Evolutionary conservation across 2,113 vertebrate genomes (phyloP).

Genomic region (Heterotis niloticus): DNA sequence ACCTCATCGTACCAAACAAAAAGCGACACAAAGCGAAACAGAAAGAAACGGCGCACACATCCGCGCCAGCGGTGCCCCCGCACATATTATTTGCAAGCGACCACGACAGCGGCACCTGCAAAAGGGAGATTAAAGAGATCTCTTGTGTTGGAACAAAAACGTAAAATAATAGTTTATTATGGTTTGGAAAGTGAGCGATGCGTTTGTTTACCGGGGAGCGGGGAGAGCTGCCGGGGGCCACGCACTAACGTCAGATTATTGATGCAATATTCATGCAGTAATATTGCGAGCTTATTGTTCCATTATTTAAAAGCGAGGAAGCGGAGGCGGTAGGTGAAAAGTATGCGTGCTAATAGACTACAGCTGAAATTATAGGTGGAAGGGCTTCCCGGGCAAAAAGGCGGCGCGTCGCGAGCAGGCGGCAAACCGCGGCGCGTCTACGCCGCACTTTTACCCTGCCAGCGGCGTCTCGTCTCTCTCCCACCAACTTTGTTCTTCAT

Average conservation of each 20-base stretch:
- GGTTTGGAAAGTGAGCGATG: conserved; percentile 9
- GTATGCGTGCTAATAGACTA: conserved; percentile 46
- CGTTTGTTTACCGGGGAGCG: conserved; percentile 25
- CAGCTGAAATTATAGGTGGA: conserved; percentile 55
- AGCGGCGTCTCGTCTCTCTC: conserved; percentile 16
- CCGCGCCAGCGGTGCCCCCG: conserved; percentile 21
- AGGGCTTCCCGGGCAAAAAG: conserved; percentile 61
- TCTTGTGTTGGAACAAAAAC: conserved; percentile 10
- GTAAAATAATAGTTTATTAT: conserved; percentile 27
- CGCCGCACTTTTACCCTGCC: conserved; percentile 4
- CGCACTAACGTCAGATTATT: conserved; percentile 62
- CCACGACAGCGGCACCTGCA: conserved; percentile 10
- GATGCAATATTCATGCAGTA: conserved; percentile 69
- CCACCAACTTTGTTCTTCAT: conserved; percentile 41
- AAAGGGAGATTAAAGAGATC: conserved; percentile 13
- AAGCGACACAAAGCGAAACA: too few relatives aligned
- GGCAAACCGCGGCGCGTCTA: too few relatives aligned
- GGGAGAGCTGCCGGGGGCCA: conserved; percentile 41
- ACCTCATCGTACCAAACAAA: conserved; percentile 26
- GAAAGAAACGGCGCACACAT: conserved; percentile 38
- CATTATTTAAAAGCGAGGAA: conserved; percentile 59
- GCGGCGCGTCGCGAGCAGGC: not conserved
- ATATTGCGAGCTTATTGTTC: conserved; percentile 57
- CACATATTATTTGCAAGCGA: conserved; percentile 28
- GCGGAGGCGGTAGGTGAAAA: conserved; percentile 30